These are phyloP conservation scores for Thysanoteuthis rhombus DNA, from an alignment of 2,888 invertebrate species.

Conservation along the genomic window DNA sequence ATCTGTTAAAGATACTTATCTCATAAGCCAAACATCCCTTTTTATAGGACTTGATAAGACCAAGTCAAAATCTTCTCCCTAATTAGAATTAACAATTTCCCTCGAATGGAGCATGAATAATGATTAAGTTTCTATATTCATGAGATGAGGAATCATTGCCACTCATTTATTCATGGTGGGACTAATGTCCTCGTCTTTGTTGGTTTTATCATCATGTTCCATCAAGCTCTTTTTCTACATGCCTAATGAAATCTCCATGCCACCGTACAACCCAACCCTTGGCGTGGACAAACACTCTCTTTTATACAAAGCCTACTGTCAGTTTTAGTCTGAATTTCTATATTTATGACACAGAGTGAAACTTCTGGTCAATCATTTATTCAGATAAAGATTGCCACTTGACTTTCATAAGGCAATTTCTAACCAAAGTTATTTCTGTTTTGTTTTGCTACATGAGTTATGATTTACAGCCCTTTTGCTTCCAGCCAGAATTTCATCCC, in stretches of 20 bases:
- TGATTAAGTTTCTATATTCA: not conserved
- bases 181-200: not conserved
- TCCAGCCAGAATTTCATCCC: not conserved
- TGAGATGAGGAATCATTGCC: not conserved
- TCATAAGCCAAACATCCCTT: no score
- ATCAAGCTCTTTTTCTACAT: not conserved
- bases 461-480: not conserved
- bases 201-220: not conserved
- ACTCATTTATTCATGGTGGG: not conserved
- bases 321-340: not conserved
- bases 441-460: not conserved
- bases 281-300: not conserved
- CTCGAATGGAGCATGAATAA: not conserved
- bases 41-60: no score
- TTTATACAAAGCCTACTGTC: not conserved
- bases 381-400: not conserved
- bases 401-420: not conserved
- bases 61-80: not conserved
- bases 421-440: not conserved
- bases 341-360: not conserved
- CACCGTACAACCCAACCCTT: no score
- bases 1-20: no score
- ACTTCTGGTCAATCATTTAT: not conserved
- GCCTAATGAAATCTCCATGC: not conserved
- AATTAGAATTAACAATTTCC: not conserved